Evolutionary conservation across 2,888 invertebrate species (phyloP).

Genomic region (Capitulum mitella): DNA sequence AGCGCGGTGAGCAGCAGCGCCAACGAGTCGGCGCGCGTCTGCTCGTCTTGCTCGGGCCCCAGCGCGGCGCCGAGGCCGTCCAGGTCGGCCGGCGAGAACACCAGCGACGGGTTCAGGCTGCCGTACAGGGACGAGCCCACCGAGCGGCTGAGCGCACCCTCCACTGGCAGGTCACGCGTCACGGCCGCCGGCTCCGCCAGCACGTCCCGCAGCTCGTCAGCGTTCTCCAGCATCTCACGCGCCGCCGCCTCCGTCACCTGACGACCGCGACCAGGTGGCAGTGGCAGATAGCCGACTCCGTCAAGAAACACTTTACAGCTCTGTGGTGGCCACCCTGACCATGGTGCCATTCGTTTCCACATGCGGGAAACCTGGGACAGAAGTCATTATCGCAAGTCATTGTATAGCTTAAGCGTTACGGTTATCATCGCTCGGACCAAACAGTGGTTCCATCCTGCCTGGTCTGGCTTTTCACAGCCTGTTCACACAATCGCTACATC

Average conservation of each 20-base stretch:
- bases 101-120: slow-evolving; percentile 9
- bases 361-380: no score
- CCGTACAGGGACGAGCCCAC: slow-evolving; percentile 12
- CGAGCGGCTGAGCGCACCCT: slow-evolving; percentile 14
- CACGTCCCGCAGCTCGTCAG: slow-evolving; percentile 9
- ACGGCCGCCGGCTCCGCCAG: not conserved
- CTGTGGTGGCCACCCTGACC: no score
- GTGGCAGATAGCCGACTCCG: no score
- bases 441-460: not conserved
- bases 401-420: no score
- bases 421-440: not conserved
- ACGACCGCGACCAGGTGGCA: no score
- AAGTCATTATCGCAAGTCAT: no score
- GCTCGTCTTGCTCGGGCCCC: not conserved
- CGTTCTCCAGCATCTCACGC: slow-evolving; percentile 8
- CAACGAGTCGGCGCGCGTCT: not conserved
- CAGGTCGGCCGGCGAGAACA: slow-evolving; percentile 8
- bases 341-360: no score
- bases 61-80: not conserved
- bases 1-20: slow-evolving; percentile 3
- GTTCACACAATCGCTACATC: not conserved
- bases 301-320: no score
- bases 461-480: not conserved
- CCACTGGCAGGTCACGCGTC: not conserved
- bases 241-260: not conserved